phyloP scores from a whole-genome alignment of 2,888 invertebrate genomes.

The Galeopsomyia nigrocyanea region DNA sequence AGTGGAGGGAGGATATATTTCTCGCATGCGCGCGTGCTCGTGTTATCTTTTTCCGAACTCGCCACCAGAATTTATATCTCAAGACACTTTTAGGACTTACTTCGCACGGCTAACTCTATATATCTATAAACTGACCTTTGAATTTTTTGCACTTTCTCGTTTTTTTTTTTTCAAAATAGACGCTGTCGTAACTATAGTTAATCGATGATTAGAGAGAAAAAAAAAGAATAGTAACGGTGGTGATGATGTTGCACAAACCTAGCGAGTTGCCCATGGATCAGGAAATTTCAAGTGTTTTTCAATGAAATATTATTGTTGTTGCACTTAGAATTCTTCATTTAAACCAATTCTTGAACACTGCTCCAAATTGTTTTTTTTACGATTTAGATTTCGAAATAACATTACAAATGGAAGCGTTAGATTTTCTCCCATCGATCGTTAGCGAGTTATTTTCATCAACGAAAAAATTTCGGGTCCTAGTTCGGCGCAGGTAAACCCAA shows the following conservation, averaged over 20 bases:
- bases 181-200: neutral
- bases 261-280: conserved; percentile 48
- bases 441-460: neutral
- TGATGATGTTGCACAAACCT: conserved; percentile 44
- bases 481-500: too few species aligned
- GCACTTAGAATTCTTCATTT: conserved; percentile 12
- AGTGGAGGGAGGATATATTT: conserved; percentile 25
- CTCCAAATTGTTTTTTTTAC: neutral
- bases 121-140: conserved; percentile 2
- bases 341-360: neutral
- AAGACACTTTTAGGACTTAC: neutral
- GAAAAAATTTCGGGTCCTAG: neutral
- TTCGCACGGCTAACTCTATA: neutral
- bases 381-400: conserved; percentile 2
- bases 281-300: conserved; percentile 8
- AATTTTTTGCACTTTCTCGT: conserved; percentile 3
- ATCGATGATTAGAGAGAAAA: neutral
- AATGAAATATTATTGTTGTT: neutral
- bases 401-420: neutral
- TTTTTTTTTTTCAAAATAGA: neutral
- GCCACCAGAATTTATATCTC: too few species aligned
- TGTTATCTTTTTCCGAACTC: conserved; percentile 29
- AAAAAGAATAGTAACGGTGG: too few species aligned
- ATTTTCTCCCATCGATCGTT: conserved; percentile 6
- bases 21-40: conserved; percentile 39